Base-by-base conservation (phyloP, 2,888 invertebrate species). In the Agrochola lychnidis region DNA sequence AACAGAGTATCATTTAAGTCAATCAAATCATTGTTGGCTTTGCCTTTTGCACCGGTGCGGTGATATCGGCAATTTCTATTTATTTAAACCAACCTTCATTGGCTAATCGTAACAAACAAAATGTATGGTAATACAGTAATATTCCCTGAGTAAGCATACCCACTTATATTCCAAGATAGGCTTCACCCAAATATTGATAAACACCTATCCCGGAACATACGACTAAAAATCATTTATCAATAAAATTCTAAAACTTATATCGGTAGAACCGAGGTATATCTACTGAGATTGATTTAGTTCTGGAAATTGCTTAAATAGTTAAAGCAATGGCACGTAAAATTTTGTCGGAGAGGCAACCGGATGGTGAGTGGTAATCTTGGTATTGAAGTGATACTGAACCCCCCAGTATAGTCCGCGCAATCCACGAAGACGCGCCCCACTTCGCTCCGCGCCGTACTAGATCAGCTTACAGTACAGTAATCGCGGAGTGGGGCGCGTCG, bases 1-100 rank as follows among this genome's bases (percentile, higher is more conserved):
- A 64, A 71, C n/a, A 62, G 25, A 59, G 9, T 45, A 42, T 73
- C 9, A 51, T 63, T 62, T 3, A 51, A 61, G 30, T 45, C 19
- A 57, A 42, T 51, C 4, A 25, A 76, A 68, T 40, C n/a, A 4
- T 40, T 14, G 5, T 51, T 16, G 5, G 22, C 1, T 16, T 56
- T 30, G 12, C n/a, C 16, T 63, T 22, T 51, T 40, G 36, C 7
- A 4, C 4, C 45, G 7, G 16, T 14, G 36, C 36, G 36, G 36
- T 36, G 36, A 36, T 36, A 16, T n/a, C 1, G 1, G 40, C 14
- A 14, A n/a, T 22, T 22, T 51, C 19, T 7, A 51, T 51, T 19
- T 51, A 19, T 51, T 14, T 48, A 53, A 10, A 53, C 22, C 22
- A 53, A 22, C 22, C 22, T 53, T 22, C 51, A 3, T 53, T 1